Evolutionary conservation across 2,797 vertebrate genomes (phyloP).

Genomic region (Brachymystax lenok): DNA sequence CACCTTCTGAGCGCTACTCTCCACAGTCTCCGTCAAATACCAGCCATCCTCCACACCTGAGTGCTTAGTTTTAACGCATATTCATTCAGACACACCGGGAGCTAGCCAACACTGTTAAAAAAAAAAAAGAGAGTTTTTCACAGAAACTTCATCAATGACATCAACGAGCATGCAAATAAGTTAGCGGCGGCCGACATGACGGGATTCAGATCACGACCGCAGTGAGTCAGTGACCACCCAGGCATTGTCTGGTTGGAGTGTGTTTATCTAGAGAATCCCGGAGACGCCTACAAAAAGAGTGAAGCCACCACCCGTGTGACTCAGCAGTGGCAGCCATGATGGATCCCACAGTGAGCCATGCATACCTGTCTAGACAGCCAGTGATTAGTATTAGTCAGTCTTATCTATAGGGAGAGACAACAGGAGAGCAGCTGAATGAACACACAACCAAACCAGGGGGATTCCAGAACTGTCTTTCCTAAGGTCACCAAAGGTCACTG

Average conservation of each 20-base stretch:
- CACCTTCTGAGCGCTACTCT: slow-evolving; percentile 38
- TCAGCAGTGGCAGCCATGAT: slow-evolving; percentile 2
- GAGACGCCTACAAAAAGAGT: slow-evolving; percentile 39
- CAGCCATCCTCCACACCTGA: slow-evolving; percentile 42
- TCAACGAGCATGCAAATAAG: not conserved
- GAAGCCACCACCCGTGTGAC: slow-evolving; percentile 41
- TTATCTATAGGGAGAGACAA: not conserved
- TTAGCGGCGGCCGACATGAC: not conserved
- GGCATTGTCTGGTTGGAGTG: slow-evolving; percentile 4
- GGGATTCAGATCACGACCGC: not conserved
- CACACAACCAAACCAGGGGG: not conserved
- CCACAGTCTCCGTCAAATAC: not conserved
- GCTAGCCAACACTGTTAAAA: not conserved
- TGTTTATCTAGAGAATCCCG: slow-evolving; percentile 15
- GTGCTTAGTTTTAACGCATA: slow-evolving; percentile 55
- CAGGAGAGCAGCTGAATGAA: slow-evolving; percentile 11
- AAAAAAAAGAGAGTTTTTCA: not conserved
- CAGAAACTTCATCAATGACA: not conserved
- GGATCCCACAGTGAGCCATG: not conserved
- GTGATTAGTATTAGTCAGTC: slow-evolving; percentile 5
- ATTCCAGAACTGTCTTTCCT: not conserved
- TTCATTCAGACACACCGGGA: slow-evolving; percentile 46
- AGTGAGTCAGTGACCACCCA: slow-evolving; percentile 38
- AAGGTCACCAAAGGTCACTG: not conserved
- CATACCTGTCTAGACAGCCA: slow-evolving; percentile 27